Conservation (phyloP, 2,888 invertebrate genomes). For the Alloplasta piceator region DNA sequence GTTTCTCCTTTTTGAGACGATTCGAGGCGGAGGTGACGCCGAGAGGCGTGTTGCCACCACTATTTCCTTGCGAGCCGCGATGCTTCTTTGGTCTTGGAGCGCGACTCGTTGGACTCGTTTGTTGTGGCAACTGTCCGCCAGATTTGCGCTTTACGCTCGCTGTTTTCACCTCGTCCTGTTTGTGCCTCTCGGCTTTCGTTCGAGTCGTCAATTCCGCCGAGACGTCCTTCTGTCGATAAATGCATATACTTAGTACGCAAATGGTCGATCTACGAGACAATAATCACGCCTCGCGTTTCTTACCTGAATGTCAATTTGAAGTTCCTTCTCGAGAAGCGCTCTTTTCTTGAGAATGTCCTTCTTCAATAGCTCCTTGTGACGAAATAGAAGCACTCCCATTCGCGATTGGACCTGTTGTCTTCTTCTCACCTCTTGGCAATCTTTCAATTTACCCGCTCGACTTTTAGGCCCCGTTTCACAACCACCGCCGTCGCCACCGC, state of each 20-base stretch:
- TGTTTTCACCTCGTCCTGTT: conserved; percentile 88
- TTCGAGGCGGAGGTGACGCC: conserved; percentile 74
- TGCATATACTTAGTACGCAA: no score
- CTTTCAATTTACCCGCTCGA: conserved; percentile 81
- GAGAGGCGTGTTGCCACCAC: conserved; percentile 71
- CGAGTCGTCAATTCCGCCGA: conserved; percentile 89
- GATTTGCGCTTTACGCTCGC: conserved; percentile 86
- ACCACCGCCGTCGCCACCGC: no score
- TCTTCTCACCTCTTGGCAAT: conserved; percentile 84
- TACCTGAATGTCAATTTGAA: conserved; percentile 95
- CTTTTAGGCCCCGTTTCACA: conserved; percentile 77
- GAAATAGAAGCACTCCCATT: conserved; percentile 90
- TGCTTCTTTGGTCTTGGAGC: conserved; percentile 80
- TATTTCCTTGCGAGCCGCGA: conserved; percentile 78
- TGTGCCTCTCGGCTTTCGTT: conserved; percentile 89
- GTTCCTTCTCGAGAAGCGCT: conserved; percentile 93
- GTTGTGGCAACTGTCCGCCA: conserved; percentile 82
- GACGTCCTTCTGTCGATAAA: conserved; percentile 87
- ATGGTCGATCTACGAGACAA: no score
- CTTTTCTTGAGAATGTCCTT: conserved; percentile 97
- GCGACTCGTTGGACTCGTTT: conserved; percentile 79
- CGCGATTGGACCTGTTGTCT: conserved; percentile 85
- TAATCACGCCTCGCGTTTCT: no score
- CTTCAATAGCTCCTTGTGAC: conserved; percentile 96
- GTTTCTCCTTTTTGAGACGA: conserved; percentile 89